Conservation (phyloP, 2,113 vertebrate species). For the Capricornis sumatraensis region DNA sequence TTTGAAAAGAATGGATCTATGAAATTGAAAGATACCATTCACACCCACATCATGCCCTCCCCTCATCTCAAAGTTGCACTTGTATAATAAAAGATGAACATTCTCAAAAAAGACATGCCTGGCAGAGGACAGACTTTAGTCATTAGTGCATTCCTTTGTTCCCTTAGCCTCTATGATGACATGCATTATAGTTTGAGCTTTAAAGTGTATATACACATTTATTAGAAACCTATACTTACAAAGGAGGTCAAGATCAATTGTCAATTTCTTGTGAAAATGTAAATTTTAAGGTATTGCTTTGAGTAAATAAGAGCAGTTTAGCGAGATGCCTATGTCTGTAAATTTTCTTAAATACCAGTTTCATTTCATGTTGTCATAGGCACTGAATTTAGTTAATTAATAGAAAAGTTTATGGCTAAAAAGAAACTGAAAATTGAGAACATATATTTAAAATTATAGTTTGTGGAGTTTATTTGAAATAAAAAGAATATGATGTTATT, state of each 20-base stretch:
- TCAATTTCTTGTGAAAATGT: slow-evolving; percentile 57
- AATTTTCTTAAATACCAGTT: slow-evolving; percentile 45
- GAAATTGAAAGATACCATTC: slow-evolving; percentile 64
- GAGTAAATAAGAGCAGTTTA: slow-evolving; percentile 34
- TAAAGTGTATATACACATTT: not conserved
- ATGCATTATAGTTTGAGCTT: slow-evolving; percentile 48
- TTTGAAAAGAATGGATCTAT: slow-evolving; percentile 62
- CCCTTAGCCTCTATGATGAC: slow-evolving; percentile 37
- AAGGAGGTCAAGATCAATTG: slow-evolving; percentile 47
- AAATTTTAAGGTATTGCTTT: slow-evolving; percentile 50
- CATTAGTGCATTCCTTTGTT: not conserved
- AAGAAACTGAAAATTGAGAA: not conserved
- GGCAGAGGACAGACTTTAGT: slow-evolving; percentile 8
- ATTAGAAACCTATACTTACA: slow-evolving; percentile 42
- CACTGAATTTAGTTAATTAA: slow-evolving; percentile 37
- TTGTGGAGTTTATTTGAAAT: not conserved
- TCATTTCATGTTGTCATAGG: slow-evolving; percentile 30
- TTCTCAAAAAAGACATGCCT: slow-evolving; percentile 29
- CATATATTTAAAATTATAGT: not conserved
- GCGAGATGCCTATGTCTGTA: not conserved
- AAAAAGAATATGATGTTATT: not conserved
- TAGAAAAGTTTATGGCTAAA: not conserved
- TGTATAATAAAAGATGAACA: not conserved
- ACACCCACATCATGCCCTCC: not conserved
- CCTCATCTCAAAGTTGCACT: not conserved